Percentiles rank a stretch among this genome's conserved stretches.
phyloP scores from a whole-genome alignment of 2,113 vertebrate genomes.

The Cisticola juncidis region DNA sequence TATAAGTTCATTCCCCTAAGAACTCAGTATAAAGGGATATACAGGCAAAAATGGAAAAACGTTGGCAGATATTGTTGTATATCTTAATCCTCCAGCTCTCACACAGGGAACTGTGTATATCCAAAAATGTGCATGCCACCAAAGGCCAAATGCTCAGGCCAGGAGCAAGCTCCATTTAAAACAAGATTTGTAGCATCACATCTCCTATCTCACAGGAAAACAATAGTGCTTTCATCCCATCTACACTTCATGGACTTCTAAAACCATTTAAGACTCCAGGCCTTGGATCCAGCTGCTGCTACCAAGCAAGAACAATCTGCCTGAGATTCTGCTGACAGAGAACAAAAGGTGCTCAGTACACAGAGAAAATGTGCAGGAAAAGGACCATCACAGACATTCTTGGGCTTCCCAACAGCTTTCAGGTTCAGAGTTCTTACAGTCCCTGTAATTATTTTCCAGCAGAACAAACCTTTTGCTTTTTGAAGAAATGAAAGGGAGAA shows the following conservation, averaged over 20 bases:
- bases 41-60: background rate
- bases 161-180: background rate
- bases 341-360: background rate
- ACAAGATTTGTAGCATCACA: background rate
- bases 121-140: background rate
- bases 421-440: background rate
- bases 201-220: background rate
- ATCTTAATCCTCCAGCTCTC: background rate
- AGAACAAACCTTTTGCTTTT: background rate
- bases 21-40: background rate
- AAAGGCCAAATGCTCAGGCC: background rate
- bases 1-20: background rate
- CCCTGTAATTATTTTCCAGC: background rate
- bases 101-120: background rate
- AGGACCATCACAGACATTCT: background rate
- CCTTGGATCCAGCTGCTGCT: background rate
- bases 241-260: background rate
- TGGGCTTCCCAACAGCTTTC: background rate
- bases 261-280: background rate
- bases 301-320: background rate
- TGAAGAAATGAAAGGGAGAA: background rate
- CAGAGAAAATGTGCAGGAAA: background rate
- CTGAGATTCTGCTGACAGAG: background rate
- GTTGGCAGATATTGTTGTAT: background rate
- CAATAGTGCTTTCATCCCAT: background rate